Conservation (phyloP, 2,888 invertebrate species). For the Chaitophorus viminalis region DNA sequence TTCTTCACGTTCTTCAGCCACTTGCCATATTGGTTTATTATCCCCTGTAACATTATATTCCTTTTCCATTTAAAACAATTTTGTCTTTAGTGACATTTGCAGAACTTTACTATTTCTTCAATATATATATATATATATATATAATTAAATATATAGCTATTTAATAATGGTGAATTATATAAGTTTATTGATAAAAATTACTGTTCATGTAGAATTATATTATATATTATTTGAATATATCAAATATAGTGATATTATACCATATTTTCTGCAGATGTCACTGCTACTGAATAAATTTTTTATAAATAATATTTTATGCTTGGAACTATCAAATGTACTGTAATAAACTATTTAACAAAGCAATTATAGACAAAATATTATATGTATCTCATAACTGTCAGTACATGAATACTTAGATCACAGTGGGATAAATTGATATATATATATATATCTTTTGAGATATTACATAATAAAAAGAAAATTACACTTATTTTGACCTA, state of each 20-base stretch:
- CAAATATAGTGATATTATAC: too few species aligned
- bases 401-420: not conserved
- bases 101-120: constrained; percentile 30
- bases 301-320: not conserved
- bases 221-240: too few species aligned
- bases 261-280: not conserved
- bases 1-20: constrained; percentile 98
- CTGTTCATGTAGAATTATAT: not conserved
- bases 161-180: not conserved
- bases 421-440: not conserved
- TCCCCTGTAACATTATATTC: constrained; percentile 72
- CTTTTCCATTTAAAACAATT: constrained; percentile 55
- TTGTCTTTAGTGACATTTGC: constrained; percentile 44
- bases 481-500: not conserved
- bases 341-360: not conserved
- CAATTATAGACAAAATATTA: not conserved
- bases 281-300: not conserved
- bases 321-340: not conserved
- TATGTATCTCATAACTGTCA: not conserved
- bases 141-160: not conserved
- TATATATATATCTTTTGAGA: too few species aligned
- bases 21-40: constrained; percentile 97
- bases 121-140: too few species aligned
- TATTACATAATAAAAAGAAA: not conserved
- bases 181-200: not conserved